Percentiles rank a stretch among this genome's conserved stretches.
These are phyloP conservation scores for Melanerpes aurifrons DNA, from an alignment of 2,113 vertebrate genomes.

Conservation along the genomic window DNA sequence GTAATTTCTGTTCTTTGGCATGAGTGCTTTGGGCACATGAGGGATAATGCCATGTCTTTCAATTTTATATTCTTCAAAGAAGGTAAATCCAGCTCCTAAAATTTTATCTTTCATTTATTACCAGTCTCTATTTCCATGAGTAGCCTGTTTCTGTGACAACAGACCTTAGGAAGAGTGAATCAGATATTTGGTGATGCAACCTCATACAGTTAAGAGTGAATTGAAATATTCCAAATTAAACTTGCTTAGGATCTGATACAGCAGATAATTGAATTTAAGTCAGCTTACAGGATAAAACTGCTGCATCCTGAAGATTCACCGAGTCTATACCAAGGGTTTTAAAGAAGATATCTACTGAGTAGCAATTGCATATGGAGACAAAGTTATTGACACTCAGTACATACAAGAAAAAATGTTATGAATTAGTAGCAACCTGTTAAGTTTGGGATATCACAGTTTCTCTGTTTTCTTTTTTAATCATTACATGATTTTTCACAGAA, in stretches of 20 bases:
- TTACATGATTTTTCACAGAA: not conserved
- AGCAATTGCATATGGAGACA: not conserved
- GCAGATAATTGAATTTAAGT: not conserved
- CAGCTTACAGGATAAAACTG: not conserved
- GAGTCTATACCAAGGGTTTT: not conserved
- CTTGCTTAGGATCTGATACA: not conserved
- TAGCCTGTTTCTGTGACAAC: constrained; percentile 36
- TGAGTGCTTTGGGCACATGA: not conserved
- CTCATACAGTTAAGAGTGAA: not conserved
- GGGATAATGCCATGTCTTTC: not conserved
- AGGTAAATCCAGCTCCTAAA: not conserved
- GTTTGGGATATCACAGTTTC: not conserved
- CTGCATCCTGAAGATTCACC: not conserved
- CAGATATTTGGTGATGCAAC: not conserved
- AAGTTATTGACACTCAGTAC: not conserved
- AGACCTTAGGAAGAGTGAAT: not conserved
- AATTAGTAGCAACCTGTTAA: not conserved
- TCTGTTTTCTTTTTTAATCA: not conserved
- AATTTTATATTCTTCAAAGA: not conserved
- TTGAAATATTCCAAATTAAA: constrained; percentile 8
- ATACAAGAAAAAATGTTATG: not conserved
- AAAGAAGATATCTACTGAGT: not conserved
- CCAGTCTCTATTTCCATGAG: constrained; percentile 24
- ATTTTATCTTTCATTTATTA: not conserved
- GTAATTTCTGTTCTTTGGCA: not conserved